Evolutionary conservation across 2,797 vertebrate species (phyloP), one percentile per base, ranked within the genome.

Genomic region (Acanthurus lineatus): DNA sequence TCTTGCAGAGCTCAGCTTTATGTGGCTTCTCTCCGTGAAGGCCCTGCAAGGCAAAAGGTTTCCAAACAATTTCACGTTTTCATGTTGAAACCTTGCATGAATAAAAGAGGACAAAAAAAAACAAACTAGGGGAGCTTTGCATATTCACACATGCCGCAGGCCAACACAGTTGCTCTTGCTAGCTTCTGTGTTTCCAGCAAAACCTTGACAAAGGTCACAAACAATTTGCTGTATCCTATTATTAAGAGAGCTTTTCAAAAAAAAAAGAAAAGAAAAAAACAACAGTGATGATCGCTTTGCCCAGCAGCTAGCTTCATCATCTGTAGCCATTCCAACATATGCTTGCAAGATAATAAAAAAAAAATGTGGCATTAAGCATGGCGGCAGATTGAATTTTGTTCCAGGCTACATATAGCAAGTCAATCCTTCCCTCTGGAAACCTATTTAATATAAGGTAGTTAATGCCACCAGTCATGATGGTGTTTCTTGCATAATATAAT

Each of bases 201-300:
- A 96, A 96, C 97, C 96, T 97, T 97, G 95, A 97, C 95, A 96
- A 97, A 98, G 97, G 97, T 97, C 96, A 97, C 93, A 96, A 96
- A 96, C 95, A 95, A 95, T 97, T 96, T 96, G 92, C 91, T 91
- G 88, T 9, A 91, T 96, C 93, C 86, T 94, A 91, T 96, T 97
- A 96, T 96, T 96, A 96, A 95, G 94, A 95, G 94, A 92, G 69
- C 53, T 69, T 67, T 19, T 42, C 38, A 12, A 38, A 60, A 42
- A 28, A n/a, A 48, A 11, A 45, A 76, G 16, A 65, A 48, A 45
- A 35, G 54, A 20, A 59, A 8, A 42, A 52, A 60, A 69, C 10
- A 20, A 52, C 69, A 4, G 54, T 62, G 73, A 73, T 83, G 78
- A 89, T 79, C 62, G 75, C 77, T 87, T 82, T 89, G 95, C 96